A percentile compares a stretch with the other conserved stretches of the same genome.
phyloP scores from a whole-genome alignment of 2,797 vertebrate species.

The Spizella passerina region DNA sequence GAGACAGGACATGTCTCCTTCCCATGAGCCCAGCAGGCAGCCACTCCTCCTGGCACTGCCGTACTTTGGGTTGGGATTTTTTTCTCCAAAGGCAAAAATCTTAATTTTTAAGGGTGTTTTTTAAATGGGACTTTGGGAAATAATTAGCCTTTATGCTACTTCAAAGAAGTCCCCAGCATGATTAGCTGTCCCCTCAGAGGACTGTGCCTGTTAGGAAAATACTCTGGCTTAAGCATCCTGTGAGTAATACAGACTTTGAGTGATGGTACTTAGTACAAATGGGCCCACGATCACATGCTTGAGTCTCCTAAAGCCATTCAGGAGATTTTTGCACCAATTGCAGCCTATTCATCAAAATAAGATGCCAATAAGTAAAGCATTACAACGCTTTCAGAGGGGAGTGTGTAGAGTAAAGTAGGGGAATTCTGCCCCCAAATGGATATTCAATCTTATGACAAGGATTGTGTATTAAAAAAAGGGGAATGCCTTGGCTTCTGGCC shows the following conservation, averaged over 20 bases:
- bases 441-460: constrained; percentile 62
- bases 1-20: background rate
- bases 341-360: constrained; percentile 59
- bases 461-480: background rate
- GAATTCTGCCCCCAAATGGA: constrained; percentile 74
- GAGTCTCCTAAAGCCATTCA: constrained; percentile 5
- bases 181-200: background rate
- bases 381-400: constrained; percentile 32
- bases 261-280: constrained; percentile 27
- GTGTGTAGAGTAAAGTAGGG: constrained; percentile 1
- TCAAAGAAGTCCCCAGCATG: background rate
- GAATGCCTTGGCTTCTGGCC: constrained; percentile 32
- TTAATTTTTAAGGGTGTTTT: background rate
- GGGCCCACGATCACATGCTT: background rate
- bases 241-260: constrained; percentile 17
- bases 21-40: background rate
- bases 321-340: constrained; percentile 37
- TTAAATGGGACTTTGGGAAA: background rate
- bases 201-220: background rate
- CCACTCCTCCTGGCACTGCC: background rate
- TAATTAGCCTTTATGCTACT: constrained; percentile 13
- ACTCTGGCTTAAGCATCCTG: background rate
- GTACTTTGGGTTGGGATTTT: background rate
- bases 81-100: background rate
- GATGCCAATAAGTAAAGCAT: constrained; percentile 52